Conservation (phyloP, 2,113 vertebrate species). For the Anas platyrhynchos region DNA sequence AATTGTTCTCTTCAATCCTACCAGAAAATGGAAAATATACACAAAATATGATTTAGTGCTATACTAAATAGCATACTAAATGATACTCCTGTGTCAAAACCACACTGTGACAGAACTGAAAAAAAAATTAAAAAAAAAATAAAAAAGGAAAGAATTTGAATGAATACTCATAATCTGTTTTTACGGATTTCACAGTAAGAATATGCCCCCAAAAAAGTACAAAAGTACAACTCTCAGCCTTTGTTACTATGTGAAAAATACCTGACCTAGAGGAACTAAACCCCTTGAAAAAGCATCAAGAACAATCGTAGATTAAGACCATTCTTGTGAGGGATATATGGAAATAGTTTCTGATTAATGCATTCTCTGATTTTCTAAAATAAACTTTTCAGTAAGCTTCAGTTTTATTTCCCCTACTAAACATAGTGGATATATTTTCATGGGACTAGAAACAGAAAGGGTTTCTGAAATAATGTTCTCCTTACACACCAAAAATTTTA, state of each 20-base stretch:
- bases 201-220: background rate
- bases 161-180: background rate
- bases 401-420: background rate
- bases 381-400: background rate
- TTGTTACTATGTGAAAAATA: background rate
- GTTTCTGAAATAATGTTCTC: background rate
- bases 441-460: background rate
- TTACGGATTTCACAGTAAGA: background rate
- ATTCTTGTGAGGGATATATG: background rate
- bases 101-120: background rate
- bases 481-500: background rate
- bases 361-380: background rate
- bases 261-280: background rate
- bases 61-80: too few species aligned
- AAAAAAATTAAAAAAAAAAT: background rate
- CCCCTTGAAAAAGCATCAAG: background rate
- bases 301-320: background rate
- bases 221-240: background rate
- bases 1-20: slow-evolving; percentile 38
- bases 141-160: background rate
- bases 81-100: background rate
- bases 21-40: slow-evolving; percentile 20
- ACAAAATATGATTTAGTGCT: background rate
- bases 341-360: background rate
- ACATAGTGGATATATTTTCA: background rate